Conservation (phyloP, 2,888 invertebrate species). For the Sphaerophoria taeniata region DNA sequence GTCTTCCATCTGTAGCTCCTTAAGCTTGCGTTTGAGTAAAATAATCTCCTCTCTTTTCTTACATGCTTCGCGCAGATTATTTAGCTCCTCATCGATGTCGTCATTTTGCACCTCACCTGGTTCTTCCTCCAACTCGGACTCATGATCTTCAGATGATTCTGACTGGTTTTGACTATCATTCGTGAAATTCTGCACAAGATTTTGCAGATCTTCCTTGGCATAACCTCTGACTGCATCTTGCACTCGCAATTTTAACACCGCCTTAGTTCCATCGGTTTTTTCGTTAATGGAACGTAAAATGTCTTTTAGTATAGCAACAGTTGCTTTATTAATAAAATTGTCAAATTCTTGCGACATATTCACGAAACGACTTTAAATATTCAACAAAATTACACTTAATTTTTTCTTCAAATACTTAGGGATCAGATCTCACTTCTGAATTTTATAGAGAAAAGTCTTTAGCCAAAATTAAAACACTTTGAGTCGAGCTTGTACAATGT, state of each 20-base stretch:
- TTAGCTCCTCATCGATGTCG: slow-evolving; percentile 30
- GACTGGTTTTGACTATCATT: slow-evolving; percentile 5
- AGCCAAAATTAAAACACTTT: too few species aligned
- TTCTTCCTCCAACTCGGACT: background rate
- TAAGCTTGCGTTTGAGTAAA: slow-evolving; percentile 15
- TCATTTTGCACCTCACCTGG: background rate
- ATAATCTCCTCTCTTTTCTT: slow-evolving; percentile 23
- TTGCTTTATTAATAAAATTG: slow-evolving; percentile 8
- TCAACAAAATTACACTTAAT: slow-evolving; percentile 4
- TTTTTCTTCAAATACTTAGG: background rate
- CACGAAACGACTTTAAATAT: background rate
- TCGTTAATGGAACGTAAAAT: background rate
- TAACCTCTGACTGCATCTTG: slow-evolving; percentile 10
- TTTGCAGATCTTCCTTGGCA: slow-evolving; percentile 11
- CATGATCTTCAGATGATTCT: background rate
- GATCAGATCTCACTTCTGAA: slow-evolving; percentile 1
- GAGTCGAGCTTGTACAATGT: too few species aligned
- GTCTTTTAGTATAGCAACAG: slow-evolving; percentile 12
- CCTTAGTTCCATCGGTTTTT: background rate
- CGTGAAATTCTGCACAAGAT: slow-evolving; percentile 11
- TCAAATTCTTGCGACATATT: slow-evolving; percentile 18
- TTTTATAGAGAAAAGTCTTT: background rate
- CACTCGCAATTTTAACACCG: background rate
- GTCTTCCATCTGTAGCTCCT: slow-evolving; percentile 23
- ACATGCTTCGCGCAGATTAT: slow-evolving; percentile 10